Base-by-base conservation (phyloP, 2,113 vertebrate genomes). In the Acanthochromis polyacanthus region DNA sequence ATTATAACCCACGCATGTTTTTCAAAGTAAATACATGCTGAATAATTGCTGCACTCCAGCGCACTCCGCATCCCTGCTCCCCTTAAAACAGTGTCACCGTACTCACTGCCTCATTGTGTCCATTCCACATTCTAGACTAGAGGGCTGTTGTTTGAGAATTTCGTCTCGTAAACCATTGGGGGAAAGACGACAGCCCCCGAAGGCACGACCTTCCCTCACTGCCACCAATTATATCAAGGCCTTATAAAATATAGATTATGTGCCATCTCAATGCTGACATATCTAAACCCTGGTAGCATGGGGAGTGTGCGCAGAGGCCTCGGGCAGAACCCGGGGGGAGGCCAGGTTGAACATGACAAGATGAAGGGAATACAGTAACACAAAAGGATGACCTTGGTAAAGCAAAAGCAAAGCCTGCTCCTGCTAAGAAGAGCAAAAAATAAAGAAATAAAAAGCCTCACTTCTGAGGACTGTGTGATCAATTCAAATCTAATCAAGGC, bases 171-270 rank as follows among this genome's bases (percentile, higher is more conserved):
- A 75, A 79, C 71, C 63, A 78, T 25, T 43, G 17, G 75, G 71
- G 52, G 64, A 75, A 55, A 68, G 70, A 70, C 62, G 43, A 82
- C 16, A 76, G 72, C 57, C 89, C 91, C 90, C 23, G 22, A 88
- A 93, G 88, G 85, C 75, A 80, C 87, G 91, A 94, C 91, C 92
- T 93, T 91, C 91, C 81, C 70, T 83, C 83, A 53, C 69, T 82
- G 87, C 77, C 88, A 91, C 88, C 91, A 94, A 94, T 94, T 93
- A 93, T 90, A 91, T 89, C 81, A 88, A 90, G 85, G 71, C 77
- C 88, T 92, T 92, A 93, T 94, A 90, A 95, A 94, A 93, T 94
- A 94, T 93, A 91, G 92, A 95, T 94, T 91, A 91, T 78, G 84
- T 93, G 89, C 87, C 91, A 88, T 92, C 88, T 85, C 66, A 23